Evolutionary conservation across 2,113 vertebrate genomes (phyloP), one percentile per base, ranked within the genome.

Genomic region (Cyprinodon brontotheroides): DNA sequence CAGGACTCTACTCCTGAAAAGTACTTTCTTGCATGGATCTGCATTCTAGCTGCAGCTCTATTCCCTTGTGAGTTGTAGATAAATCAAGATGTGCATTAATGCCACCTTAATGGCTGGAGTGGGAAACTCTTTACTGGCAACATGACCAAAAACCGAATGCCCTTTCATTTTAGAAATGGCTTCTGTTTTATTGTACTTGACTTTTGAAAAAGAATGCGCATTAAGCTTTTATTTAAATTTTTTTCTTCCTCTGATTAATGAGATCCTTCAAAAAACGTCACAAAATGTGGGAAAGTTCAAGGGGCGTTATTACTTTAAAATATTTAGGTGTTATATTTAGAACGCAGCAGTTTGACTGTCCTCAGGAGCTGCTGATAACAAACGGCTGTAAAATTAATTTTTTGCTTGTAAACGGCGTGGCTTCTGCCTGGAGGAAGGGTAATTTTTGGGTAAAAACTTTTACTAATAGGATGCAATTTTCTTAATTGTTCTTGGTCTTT

Each of bases 371-470:
- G 69, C 61, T 64, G 72, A 75, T 77, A 72, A 81, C 67, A 72
- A 72, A 83, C 74, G 48, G 66, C 70, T 77, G 78, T 68, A 77
- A 84, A 91, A 89, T 87, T 76, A 3, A 81, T 84, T 82, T 81
- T 43, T 47, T 78, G 45, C 82, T 85, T 7, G 61, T 86, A 79
- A 91, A 80, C 72, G 47, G 70, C 70, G 66, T 50, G 63, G 69
- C 66, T 78, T 78, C 37, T 63, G 69, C 74, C 84, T 75, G 29
- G 10, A 79, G 69, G 74, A 62, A 70, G 68, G 70, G 62, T 64
- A 61, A 47, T 70, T 80, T 45, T 65, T 53, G 62, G 6, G 36
- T 5, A 7, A 37, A 37, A 43, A 45, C 29, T 29, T 29, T 29
- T 29, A 29, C 29, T 29, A 29, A 29, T 29, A 29, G 29, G 29